phyloP scores from a whole-genome alignment of 2,797 vertebrate genomes.

The Cheirogaleus major region DNA sequence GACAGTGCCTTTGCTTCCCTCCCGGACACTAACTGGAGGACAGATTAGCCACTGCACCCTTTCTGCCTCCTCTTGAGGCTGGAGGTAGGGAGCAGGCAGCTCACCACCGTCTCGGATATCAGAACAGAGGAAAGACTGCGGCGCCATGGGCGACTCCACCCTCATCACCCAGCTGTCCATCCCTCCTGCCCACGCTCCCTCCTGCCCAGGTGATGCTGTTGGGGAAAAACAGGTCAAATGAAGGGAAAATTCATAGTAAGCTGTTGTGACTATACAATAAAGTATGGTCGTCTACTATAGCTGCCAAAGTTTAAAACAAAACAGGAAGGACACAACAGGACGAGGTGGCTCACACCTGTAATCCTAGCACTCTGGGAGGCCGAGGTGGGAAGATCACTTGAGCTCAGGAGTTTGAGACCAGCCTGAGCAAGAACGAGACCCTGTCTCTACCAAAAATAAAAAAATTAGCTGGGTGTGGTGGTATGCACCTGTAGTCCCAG shows the following conservation, averaged over 20 bases:
- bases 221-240: slow-evolving; percentile 24
- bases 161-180: neutral
- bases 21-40: neutral
- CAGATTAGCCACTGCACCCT: neutral
- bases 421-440: no score
- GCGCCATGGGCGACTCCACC: neutral
- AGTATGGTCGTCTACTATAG: neutral
- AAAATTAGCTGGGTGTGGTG: no score
- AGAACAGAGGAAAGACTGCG: neutral
- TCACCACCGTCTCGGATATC: neutral
- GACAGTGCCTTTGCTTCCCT: neutral
- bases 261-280: neutral
- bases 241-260: neutral
- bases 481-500: no score
- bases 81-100: neutral
- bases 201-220: neutral
- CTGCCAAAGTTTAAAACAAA: slow-evolving; percentile 16
- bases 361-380: no score
- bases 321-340: no score
- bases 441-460: no score
- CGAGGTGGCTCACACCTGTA: no score
- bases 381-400: no score
- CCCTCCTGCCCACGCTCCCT: neutral
- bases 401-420: no score
- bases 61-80: neutral